Evolutionary conservation across 2,113 vertebrate species (phyloP).

Genomic region (Sander lucioperca): DNA sequence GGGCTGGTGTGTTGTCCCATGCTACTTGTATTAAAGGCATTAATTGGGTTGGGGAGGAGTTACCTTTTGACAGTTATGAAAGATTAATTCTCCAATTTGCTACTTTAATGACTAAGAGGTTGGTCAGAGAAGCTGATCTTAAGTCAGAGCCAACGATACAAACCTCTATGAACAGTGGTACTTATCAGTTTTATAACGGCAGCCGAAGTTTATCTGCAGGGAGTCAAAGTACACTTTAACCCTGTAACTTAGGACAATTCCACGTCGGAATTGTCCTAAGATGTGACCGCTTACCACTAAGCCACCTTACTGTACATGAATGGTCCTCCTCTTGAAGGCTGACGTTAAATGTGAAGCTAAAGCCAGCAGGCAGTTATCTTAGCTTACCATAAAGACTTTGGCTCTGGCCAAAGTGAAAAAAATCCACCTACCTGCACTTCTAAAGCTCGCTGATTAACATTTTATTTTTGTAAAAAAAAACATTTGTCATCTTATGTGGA

Average conservation of each 20-base stretch:
- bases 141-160: slow-evolving; percentile 22
- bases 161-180: background rate
- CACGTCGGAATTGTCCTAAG: slow-evolving; percentile 59
- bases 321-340: background rate
- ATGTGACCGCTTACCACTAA: background rate
- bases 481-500: too few relatives aligned
- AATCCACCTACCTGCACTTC: too few relatives aligned
- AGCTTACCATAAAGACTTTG: too few relatives aligned
- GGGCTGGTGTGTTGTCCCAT: background rate
- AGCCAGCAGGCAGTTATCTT: too few relatives aligned
- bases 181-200: slow-evolving; percentile 72
- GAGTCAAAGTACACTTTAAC: slow-evolving; percentile 74
- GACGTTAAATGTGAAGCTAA: background rate
- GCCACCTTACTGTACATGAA: background rate
- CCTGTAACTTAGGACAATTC: slow-evolving; percentile 67
- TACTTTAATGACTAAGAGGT: slow-evolving; percentile 7
- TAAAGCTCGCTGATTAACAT: too few relatives aligned
- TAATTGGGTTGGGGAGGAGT: slow-evolving; percentile 71
- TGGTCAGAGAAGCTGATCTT: slow-evolving; percentile 19
- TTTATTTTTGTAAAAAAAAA: too few relatives aligned
- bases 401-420: too few relatives aligned
- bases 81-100: slow-evolving; percentile 11
- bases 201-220: slow-evolving; percentile 52
- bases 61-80: slow-evolving; percentile 3
- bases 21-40: slow-evolving; percentile 65